phyloP scores from a whole-genome alignment of 2,888 invertebrate species.

The Adineta ricciae region DNA sequence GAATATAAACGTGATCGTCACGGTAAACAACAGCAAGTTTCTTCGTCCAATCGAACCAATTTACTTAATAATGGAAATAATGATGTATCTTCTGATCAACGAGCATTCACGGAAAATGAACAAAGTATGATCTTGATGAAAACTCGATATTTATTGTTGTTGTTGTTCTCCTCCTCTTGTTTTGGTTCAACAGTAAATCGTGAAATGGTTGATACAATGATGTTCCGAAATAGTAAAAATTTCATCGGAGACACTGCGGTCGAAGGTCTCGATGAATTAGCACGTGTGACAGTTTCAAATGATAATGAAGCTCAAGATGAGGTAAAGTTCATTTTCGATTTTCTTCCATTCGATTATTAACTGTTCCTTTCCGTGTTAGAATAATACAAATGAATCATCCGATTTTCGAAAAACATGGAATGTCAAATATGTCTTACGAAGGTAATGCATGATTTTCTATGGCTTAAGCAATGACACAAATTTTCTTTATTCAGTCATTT shows the following conservation, averaged over 20 bases:
- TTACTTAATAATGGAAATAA: constrained; percentile 6
- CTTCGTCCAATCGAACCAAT: background rate
- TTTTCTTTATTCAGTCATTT: constrained; percentile 46
- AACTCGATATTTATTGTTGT: background rate
- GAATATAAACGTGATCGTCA: constrained; percentile 49
- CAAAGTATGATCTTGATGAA: background rate
- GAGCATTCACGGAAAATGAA: background rate
- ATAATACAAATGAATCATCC: constrained; percentile 36
- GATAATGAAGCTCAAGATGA: constrained; percentile 72
- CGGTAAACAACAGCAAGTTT: background rate
- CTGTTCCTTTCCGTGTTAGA: background rate
- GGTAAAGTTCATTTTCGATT: background rate
- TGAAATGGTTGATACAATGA: constrained; percentile 12
- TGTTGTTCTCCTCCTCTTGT: too few relatives aligned
- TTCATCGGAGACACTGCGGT: constrained; percentile 50
- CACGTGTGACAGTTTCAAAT: constrained; percentile 88
- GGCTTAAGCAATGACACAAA: too few relatives aligned
- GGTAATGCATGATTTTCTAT: constrained; percentile 36
- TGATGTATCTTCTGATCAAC: background rate
- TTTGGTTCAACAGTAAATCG: background rate
- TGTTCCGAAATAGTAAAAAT: constrained; percentile 21
- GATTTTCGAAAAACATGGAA: constrained; percentile 50
- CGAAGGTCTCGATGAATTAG: constrained; percentile 83
- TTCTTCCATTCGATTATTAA: too few relatives aligned
- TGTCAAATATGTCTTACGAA: constrained; percentile 74